Evolutionary conservation across 2,797 vertebrate species (phyloP).

Genomic region (Zalophus californianus): DNA sequence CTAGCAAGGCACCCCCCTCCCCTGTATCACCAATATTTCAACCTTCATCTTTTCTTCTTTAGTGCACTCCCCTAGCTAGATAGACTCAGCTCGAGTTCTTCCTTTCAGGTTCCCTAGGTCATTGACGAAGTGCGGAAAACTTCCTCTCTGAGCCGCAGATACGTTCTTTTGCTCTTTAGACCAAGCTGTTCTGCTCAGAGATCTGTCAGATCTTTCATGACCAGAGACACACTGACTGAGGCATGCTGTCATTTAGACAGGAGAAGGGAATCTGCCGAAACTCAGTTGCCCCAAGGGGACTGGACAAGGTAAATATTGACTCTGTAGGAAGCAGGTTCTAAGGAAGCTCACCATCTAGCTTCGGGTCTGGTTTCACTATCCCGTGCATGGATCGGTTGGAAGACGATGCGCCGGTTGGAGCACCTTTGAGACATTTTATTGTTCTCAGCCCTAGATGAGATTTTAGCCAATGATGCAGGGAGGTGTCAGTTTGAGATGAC

Average conservation of each 20-base stretch:
- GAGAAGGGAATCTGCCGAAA: not conserved
- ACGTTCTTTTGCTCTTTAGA: not conserved
- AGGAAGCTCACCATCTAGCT: not conserved
- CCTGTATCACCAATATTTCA: not conserved
- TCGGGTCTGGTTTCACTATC: not conserved
- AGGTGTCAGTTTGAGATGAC: not conserved
- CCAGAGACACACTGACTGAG: not conserved
- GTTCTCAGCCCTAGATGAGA: not conserved
- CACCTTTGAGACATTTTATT: not conserved
- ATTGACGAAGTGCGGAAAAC: not conserved
- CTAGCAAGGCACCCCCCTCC: not conserved
- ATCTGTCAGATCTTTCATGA: not conserved
- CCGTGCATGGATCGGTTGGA: not conserved
- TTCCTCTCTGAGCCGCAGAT: not conserved
- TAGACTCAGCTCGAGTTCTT: not conserved
- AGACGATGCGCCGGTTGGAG: not conserved
- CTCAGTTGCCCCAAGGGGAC: not conserved
- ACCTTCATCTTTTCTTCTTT: not conserved
- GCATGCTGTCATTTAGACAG: not conserved
- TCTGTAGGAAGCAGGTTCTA: not conserved
- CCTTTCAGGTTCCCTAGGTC: not conserved
- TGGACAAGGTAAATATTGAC: not conserved
- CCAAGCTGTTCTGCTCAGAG: not conserved
- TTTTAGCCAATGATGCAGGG: not conserved
- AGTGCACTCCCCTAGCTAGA: not conserved